Percentiles rank a stretch among this genome's conserved stretches.
Conservation (phyloP, 2,888 invertebrate species). For the Limenitis camilla region DNA sequence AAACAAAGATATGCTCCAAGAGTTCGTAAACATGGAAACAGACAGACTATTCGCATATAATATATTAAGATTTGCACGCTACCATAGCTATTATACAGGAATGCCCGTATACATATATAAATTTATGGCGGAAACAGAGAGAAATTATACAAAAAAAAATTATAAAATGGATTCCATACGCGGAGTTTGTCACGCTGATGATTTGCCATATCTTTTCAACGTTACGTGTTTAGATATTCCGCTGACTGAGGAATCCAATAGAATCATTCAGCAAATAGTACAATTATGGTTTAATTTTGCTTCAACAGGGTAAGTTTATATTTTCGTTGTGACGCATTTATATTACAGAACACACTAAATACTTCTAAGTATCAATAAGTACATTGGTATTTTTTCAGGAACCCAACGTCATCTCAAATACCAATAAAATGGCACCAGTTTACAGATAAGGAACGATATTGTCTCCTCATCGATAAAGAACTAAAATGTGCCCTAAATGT, state of each 20-base stretch:
- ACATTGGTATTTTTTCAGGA: constrained; percentile 39
- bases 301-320: constrained; percentile 43
- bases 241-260: constrained; percentile 45
- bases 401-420: constrained; percentile 42
- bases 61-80: constrained; percentile 51
- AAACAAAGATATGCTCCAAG: constrained; percentile 39
- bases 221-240: constrained; percentile 51
- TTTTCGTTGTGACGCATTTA: too few relatives aligned
- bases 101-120: constrained; percentile 53
- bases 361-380: neutral
- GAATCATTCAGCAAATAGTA: constrained; percentile 43
- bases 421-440: constrained; percentile 49
- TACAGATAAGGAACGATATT: constrained; percentile 41
- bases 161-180: constrained; percentile 50
- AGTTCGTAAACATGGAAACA: constrained; percentile 47
- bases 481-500: constrained; percentile 39
- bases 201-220: constrained; percentile 55
- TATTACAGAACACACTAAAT: neutral
- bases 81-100: constrained; percentile 33
- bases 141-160: constrained; percentile 50
- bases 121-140: constrained; percentile 55
- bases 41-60: constrained; percentile 55
- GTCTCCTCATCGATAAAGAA: constrained; percentile 46
- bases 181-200: constrained; percentile 64
- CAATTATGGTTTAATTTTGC: constrained; percentile 59